phyloP scores from a whole-genome alignment of 23 tunicate species.

The Ciona savignyi region DNA sequence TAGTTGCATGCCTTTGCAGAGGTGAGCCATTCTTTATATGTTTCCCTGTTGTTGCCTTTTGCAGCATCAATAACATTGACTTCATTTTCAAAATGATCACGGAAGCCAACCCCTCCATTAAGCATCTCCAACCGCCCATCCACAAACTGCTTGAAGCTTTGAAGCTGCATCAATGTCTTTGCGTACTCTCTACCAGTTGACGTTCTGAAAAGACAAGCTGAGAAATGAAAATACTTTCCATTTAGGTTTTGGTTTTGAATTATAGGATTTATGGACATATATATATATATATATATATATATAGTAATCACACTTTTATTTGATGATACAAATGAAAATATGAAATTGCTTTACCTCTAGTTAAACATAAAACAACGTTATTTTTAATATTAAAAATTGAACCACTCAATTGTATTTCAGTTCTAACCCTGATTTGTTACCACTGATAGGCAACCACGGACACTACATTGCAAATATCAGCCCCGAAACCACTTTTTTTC shows the following conservation, averaged over 20 bases:
- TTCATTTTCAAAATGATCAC: conserved; percentile 73
- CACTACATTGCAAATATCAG: too few species aligned
- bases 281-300: too few species aligned
- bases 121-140: conserved; percentile 82
- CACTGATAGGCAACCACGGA: too few species aligned
- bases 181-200: conserved; percentile 48
- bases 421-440: too few species aligned
- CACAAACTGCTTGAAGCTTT: conserved; percentile 70
- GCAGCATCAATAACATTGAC: conserved; percentile 26
- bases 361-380: not conserved
- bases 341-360: too few species aligned
- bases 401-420: too few species aligned
- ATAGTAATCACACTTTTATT: too few species aligned
- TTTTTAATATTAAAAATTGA: not conserved
- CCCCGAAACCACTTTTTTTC: too few species aligned
- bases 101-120: conserved; percentile 74
- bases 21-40: conserved; percentile 73
- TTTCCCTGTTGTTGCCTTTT: conserved; percentile 20
- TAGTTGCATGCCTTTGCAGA: conserved; percentile 63
- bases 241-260: too few species aligned
- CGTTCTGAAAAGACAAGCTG: conserved; percentile 15
- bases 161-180: conserved; percentile 47
- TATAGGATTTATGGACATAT: too few species aligned
- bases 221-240: too few species aligned
- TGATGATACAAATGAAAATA: too few species aligned